These are phyloP conservation scores for Hexactinellida sp. DNA, from an alignment of 37 sponge, comb jelly and placozoan species.

Conservation along the genomic window DNA sequence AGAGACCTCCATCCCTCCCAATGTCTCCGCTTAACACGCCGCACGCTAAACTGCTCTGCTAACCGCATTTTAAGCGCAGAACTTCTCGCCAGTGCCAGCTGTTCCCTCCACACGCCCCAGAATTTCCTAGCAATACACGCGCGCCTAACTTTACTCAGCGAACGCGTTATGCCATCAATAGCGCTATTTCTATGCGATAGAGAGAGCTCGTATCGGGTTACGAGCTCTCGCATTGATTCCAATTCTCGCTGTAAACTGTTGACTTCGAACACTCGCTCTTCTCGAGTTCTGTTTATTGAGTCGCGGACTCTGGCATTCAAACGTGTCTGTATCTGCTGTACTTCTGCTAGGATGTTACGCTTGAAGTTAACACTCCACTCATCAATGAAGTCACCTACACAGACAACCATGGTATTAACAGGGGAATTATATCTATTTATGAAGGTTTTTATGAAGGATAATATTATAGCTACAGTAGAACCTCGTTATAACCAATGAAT, in stretches of 20 bases:
- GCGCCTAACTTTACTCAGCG: not conserved
- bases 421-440: too few relatives aligned
- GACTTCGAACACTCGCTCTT: conserved; percentile 4
- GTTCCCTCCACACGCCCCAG: not conserved
- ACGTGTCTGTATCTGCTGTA: conserved; percentile 9
- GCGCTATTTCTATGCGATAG: not conserved
- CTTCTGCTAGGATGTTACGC: conserved; percentile 69
- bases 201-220: not conserved
- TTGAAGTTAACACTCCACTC: conserved; percentile 64
- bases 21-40: conserved; percentile 26
- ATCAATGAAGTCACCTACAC: conserved; percentile 31
- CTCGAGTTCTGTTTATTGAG: not conserved
- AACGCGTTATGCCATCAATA: not conserved
- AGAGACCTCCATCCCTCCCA: conserved; percentile 70
- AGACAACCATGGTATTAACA: not conserved
- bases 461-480: too few relatives aligned
- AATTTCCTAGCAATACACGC: not conserved
- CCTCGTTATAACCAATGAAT: too few relatives aligned
- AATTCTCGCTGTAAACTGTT: conserved; percentile 9
- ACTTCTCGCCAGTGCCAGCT: not conserved
- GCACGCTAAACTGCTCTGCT: conserved; percentile 38
- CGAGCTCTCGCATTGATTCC: not conserved
- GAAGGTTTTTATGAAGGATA: too few relatives aligned
- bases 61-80: conserved; percentile 5
- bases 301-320: not conserved